Conservation (phyloP, 92 coral and sea anemone species). For the Actinostola sp. region DNA sequence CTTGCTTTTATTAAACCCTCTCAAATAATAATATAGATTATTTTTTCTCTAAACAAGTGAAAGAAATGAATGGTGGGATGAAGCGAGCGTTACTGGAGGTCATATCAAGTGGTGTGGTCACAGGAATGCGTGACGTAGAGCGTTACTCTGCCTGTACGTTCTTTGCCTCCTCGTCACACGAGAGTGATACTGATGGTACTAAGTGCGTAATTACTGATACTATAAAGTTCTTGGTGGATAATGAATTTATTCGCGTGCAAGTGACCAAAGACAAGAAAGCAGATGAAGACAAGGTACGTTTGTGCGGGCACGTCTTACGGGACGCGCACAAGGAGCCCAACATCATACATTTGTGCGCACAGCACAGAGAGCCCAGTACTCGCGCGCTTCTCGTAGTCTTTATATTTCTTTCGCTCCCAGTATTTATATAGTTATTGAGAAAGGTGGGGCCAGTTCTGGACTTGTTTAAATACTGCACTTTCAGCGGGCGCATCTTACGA, state of each 20-base stretch:
- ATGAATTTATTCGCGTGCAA: conserved; percentile 88
- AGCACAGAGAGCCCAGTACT: too few relatives aligned
- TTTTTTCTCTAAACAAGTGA: conserved; percentile 36
- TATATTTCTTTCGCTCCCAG: too few relatives aligned
- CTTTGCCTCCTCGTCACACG: conserved; percentile 80
- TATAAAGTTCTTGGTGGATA: conserved; percentile 78
- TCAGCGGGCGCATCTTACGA: too few relatives aligned
- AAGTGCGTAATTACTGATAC: conserved; percentile 63
- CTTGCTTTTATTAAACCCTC: neutral
- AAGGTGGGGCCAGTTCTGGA: too few relatives aligned
- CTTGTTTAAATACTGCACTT: too few relatives aligned
- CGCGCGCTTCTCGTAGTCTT: too few relatives aligned
- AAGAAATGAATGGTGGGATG: conserved; percentile 83
- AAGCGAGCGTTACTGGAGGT: conserved; percentile 96
- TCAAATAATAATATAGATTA: too few relatives aligned
- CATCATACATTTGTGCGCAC: too few relatives aligned
- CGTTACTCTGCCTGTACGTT: conserved; percentile 96
- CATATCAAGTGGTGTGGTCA: conserved; percentile 95
- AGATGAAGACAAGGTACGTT: conserved; percentile 37
- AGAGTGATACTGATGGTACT: conserved; percentile 50
- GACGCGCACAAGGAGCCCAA: too few relatives aligned
- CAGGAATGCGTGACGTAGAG: conserved; percentile 86
- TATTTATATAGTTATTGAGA: too few relatives aligned
- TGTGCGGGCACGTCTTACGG: too few relatives aligned
- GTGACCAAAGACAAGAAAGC: conserved; percentile 39